Percentiles rank a stretch among this genome's conserved stretches.
These are phyloP conservation scores for Hucho hucho DNA, from an alignment of 2,113 vertebrate genomes.

Conservation along the genomic window DNA sequence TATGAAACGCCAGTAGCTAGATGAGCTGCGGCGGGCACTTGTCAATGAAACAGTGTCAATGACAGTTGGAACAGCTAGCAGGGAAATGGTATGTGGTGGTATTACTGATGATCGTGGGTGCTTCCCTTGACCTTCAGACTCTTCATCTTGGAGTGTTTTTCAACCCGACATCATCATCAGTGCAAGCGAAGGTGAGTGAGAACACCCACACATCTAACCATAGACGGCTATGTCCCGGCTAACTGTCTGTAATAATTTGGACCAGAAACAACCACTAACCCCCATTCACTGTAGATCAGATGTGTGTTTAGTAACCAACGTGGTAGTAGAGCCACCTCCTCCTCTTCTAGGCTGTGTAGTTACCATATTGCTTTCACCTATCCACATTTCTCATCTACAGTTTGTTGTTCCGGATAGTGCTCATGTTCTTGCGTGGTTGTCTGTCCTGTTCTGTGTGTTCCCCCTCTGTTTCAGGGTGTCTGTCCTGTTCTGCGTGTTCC, in stretches of 20 bases:
- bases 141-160: constrained; percentile 98
- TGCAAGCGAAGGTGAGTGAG: constrained; percentile 87
- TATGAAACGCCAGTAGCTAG: neutral
- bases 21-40: neutral
- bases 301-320: neutral
- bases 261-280: neutral
- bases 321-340: neutral
- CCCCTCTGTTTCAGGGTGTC: constrained; percentile 76
- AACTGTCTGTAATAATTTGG: no score
- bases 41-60: neutral
- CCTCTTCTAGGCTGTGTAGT: neutral
- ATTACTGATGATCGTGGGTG: neutral
- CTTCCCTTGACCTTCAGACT: constrained; percentile 81
- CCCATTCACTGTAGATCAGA: no score
- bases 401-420: neutral
- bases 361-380: neutral
- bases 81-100: neutral
- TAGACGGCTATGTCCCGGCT: neutral
- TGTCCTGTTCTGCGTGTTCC: constrained; percentile 57
- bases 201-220: neutral
- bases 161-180: constrained; percentile 99
- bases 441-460: neutral
- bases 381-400: neutral
- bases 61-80: neutral
- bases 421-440: neutral